phyloP scores from a whole-genome alignment of 2,888 invertebrate genomes.

The Tenthredo livida region DNA sequence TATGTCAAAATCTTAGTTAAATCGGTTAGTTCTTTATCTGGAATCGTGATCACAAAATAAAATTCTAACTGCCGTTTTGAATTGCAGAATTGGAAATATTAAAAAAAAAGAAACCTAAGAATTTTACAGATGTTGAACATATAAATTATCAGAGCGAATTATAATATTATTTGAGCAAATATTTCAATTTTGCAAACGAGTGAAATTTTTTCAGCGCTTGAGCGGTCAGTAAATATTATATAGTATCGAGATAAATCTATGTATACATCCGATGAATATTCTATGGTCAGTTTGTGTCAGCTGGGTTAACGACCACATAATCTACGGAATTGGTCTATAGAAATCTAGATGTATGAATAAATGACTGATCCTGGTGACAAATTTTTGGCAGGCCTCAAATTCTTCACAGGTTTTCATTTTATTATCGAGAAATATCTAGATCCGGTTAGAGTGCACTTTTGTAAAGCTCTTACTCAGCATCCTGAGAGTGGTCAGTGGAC shows the following conservation, averaged over 20 bases:
- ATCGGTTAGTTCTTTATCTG: background rate
- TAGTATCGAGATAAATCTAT: background rate
- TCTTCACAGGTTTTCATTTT: background rate
- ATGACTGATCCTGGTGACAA: background rate
- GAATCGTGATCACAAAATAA: background rate
- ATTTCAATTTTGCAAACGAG: background rate
- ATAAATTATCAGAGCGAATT: background rate
- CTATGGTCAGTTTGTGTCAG: too few relatives aligned
- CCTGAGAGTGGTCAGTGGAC: slow-evolving; percentile 8
- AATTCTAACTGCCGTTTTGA: background rate
- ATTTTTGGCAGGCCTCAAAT: background rate
- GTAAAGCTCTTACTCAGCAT: background rate
- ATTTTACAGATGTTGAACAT: background rate
- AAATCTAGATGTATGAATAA: background rate
- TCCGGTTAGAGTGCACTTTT: background rate
- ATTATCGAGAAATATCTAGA: background rate
- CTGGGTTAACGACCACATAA: too few relatives aligned
- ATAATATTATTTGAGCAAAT: background rate
- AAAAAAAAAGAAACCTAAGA: background rate
- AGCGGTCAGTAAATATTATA: background rate
- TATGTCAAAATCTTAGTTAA: background rate
- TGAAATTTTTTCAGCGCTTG: background rate
- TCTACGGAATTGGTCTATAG: too few relatives aligned
- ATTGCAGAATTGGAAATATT: background rate
- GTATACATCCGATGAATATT: too few relatives aligned